A percentile compares a stretch with the other conserved stretches of the same genome.
These are phyloP conservation scores for Ifrita kowaldi DNA, from an alignment of 2,113 vertebrate species.

Conservation along the genomic window DNA sequence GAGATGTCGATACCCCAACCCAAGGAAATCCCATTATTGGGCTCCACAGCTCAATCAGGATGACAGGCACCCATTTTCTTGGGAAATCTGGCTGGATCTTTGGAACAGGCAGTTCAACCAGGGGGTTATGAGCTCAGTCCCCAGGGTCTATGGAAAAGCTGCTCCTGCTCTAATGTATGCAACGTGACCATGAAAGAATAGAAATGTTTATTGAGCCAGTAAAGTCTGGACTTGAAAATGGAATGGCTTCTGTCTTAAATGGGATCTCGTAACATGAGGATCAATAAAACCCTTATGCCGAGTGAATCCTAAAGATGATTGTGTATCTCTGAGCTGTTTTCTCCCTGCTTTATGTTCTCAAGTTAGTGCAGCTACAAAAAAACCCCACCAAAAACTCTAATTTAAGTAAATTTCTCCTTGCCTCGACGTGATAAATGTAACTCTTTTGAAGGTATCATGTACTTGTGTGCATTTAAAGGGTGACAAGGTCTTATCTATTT, in stretches of 20 bases:
- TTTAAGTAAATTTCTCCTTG: neutral
- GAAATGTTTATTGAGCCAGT: neutral
- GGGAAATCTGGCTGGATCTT: neutral
- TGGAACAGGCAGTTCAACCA: neutral
- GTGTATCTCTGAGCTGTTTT: neutral
- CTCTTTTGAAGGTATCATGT: neutral
- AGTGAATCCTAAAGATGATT: neutral
- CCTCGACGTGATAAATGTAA: neutral
- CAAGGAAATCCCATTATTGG: neutral
- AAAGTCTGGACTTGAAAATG: neutral
- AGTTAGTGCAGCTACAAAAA: neutral
- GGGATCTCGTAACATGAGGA: neutral
- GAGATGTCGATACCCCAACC: neutral
- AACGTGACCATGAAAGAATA: neutral
- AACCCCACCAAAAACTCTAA: neutral
- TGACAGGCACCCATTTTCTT: neutral
- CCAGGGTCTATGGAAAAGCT: neutral
- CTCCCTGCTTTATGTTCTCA: neutral
- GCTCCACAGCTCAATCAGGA: neutral
- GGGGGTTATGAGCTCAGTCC: neutral
- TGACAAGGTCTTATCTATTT: neutral
- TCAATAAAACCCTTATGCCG: neutral
- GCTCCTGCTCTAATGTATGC: neutral
- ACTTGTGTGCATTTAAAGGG: neutral
- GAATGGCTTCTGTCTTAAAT: neutral